Conservation (phyloP, 2,888 invertebrate genomes). For the Megamerina dolium region DNA sequence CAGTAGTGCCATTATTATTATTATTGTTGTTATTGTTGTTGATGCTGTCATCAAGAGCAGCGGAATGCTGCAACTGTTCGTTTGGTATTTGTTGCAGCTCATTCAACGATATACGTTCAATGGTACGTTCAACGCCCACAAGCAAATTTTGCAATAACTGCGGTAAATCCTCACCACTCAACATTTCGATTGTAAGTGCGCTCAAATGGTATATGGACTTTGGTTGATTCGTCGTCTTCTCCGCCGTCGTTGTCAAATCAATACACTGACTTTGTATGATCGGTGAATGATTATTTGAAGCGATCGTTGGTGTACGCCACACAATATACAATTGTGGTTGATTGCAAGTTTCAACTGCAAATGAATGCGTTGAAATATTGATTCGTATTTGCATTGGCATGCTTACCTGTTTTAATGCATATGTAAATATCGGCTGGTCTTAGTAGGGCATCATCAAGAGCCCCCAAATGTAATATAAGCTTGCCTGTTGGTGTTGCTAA, state of each 20-base stretch:
- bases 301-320: constrained; percentile 42
- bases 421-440: constrained; percentile 61
- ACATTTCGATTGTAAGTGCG: constrained; percentile 46
- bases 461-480: constrained; percentile 59
- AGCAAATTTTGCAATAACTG: constrained; percentile 61
- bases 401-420: constrained; percentile 52
- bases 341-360: constrained; percentile 29
- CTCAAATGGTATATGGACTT: constrained; percentile 36
- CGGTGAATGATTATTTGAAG: constrained; percentile 15
- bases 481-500: constrained; percentile 58
- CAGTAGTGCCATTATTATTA: constrained; percentile 13
- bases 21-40: constrained; percentile 9
- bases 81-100: constrained; percentile 53
- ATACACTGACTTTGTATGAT: constrained; percentile 39
- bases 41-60: constrained; percentile 7
- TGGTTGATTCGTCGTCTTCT: constrained; percentile 15
- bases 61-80: constrained; percentile 12
- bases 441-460: constrained; percentile 56
- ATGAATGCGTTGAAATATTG: too few species aligned
- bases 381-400: background rate
- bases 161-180: constrained; percentile 54
- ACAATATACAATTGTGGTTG: constrained; percentile 37
- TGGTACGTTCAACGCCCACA: constrained; percentile 63
- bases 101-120: constrained; percentile 62
- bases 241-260: too few species aligned